Evolutionary conservation across 2,888 invertebrate species (phyloP), one percentile per base, ranked within the genome.

Genomic region (Harpalus rubripes): DNA sequence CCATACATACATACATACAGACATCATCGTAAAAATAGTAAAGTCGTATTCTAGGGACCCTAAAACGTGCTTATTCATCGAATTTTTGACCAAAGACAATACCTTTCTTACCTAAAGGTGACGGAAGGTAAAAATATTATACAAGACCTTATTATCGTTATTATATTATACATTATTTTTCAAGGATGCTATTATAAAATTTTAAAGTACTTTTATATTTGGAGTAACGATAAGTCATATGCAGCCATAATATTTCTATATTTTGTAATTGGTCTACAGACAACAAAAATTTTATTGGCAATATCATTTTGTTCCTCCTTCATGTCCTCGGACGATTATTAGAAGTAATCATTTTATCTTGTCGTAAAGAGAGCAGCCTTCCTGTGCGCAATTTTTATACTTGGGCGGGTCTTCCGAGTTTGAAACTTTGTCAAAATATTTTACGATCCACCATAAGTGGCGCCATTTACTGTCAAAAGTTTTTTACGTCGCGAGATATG

Each of bases 351-450:
- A 74, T 74, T 74, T 74, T 74, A 74, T 74, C 74, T 74, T 52
- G n/a, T 26, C 68, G 68, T 68, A 68, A 68, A 68, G 68, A 68
- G 68, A 2, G 15, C 44, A 16, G 41, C 44, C 74, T 18, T 65
- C 26, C 65, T n/a, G 8, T 41, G 41, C 76, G 56, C 76, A 76
- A 76, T 72, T 72, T 72, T 72, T 72, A 72, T 72, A 26, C 76
- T 44, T 26, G 65, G 63, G 16, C 15, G 39, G 41, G 68, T 56
- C 72, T 65, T 65, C 68, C 2, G 52, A 81, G 26, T 26, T 81
- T 52, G 32, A 81, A 81, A 81, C 68, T 81, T 81, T 72, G 81
- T 81, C 81, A 81, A 81, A 81, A 81, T 72, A 81, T 81, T 81
- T 81, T 81, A 81, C 81, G 81, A 81, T 58, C 72, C 81, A 56